phyloP scores from a whole-genome alignment of 2,113 vertebrate species.

The Hyla sarda region DNA sequence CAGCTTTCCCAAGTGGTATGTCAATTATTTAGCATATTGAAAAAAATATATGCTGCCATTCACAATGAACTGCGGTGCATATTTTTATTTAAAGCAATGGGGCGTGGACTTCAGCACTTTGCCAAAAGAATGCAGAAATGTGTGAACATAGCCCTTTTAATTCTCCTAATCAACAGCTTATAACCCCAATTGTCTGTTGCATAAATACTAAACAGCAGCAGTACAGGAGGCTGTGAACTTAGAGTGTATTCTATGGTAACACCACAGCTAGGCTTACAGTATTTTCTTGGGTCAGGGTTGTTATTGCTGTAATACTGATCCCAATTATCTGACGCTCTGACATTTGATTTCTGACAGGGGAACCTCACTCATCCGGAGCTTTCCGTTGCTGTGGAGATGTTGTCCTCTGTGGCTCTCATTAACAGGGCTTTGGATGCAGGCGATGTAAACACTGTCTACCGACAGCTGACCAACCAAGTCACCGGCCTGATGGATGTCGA shows the following conservation, averaged over 20 bases:
- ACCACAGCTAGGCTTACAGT: not conserved
- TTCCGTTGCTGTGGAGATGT: constrained; percentile 94
- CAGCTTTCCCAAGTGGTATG: too few relatives aligned
- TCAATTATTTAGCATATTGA: too few relatives aligned
- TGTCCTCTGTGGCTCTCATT: constrained; percentile 95
- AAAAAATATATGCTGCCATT: too few relatives aligned
- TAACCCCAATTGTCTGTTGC: too few relatives aligned
- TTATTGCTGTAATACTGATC: not conserved
- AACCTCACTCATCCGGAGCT: constrained; percentile 90
- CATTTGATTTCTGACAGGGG: constrained; percentile 72
- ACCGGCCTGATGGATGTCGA: constrained; percentile 94
- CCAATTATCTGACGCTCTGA: not conserved
- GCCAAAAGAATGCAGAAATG: too few relatives aligned
- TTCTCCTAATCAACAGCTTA: too few relatives aligned
- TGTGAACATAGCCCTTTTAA: too few relatives aligned
- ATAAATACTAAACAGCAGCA: too few relatives aligned
- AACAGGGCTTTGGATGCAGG: constrained; percentile 89
- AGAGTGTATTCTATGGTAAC: not conserved
- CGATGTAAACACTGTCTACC: constrained; percentile 85
- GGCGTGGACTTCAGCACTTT: too few relatives aligned
- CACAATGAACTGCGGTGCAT: too few relatives aligned
- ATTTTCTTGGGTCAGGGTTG: not conserved
- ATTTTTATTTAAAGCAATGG: too few relatives aligned
- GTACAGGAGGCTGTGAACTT: not conserved
- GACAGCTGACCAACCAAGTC: constrained; percentile 86